phyloP scores from a whole-genome alignment of 2,113 vertebrate genomes.

The Rousettus leschenaultii region DNA sequence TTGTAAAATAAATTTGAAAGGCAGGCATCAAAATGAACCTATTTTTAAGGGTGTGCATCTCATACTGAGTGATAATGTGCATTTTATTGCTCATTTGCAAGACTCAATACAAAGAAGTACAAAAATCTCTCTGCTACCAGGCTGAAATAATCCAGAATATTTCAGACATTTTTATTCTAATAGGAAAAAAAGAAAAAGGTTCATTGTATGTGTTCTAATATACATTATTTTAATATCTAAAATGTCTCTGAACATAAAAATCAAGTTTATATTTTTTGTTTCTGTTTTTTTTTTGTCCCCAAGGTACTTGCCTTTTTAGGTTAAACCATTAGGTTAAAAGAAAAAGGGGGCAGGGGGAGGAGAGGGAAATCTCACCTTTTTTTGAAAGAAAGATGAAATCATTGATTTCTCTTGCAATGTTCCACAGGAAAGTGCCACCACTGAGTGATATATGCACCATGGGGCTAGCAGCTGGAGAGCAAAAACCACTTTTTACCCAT shows the following conservation, averaged over 20 bases:
- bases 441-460: slow-evolving; percentile 20
- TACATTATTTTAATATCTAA: slow-evolving; percentile 11
- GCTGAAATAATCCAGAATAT: background rate
- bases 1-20: slow-evolving; percentile 22
- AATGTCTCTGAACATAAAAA: background rate
- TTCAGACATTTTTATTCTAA: background rate
- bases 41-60: background rate
- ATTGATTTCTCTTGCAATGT: slow-evolving; percentile 52
- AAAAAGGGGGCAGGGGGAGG: background rate
- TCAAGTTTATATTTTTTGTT: background rate
- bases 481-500: slow-evolving; percentile 60
- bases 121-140: background rate
- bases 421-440: slow-evolving; percentile 1
- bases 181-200: background rate
- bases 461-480: slow-evolving; percentile 61
- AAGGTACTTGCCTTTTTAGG: slow-evolving; percentile 33
- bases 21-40: background rate
- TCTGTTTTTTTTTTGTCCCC: background rate
- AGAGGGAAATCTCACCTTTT: background rate
- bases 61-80: background rate
- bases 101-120: background rate
- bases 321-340: slow-evolving; percentile 42
- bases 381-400: slow-evolving; percentile 36
- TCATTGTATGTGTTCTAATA: background rate
- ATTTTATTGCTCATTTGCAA: slow-evolving; percentile 12